A percentile compares a stretch with the other conserved stretches of the same genome.
Evolutionary conservation across 2,888 invertebrate species (phyloP).

Genomic region (Thecophora atra): DNA sequence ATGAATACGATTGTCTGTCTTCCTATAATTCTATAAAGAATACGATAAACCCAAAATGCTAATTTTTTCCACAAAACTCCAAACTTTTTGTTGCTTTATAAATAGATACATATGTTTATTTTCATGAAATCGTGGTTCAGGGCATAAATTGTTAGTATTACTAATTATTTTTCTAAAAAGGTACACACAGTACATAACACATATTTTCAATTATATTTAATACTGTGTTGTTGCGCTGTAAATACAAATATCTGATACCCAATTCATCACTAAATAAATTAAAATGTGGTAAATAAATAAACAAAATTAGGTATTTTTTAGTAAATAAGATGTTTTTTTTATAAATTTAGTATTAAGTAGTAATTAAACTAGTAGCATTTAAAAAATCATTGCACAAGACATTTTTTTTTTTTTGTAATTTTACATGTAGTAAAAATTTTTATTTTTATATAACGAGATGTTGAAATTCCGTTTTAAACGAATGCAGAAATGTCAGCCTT

Average conservation of each 20-base stretch:
- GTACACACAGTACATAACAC: background rate
- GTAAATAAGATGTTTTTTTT: slow-evolving; percentile 24
- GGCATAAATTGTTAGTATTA: background rate
- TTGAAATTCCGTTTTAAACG: background rate
- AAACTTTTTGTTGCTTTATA: background rate
- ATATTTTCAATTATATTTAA: background rate
- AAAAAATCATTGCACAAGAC: slow-evolving; percentile 29
- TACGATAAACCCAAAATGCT: slow-evolving; percentile 6
- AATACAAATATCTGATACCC: slow-evolving; percentile 17
- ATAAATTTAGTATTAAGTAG: slow-evolving; percentile 15
- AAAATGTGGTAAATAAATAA: slow-evolving; percentile 4
- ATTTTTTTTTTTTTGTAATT: slow-evolving; percentile 7
- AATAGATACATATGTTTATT: no score
- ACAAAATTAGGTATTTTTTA: slow-evolving; percentile 18
- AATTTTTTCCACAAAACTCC: background rate
- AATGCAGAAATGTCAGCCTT: slow-evolving; percentile 2
- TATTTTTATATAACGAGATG: slow-evolving; percentile 19
- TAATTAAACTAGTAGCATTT: slow-evolving; percentile 19
- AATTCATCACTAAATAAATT: background rate
- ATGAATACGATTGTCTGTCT: slow-evolving; percentile 19
- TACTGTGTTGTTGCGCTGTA: background rate
- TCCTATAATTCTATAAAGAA: background rate
- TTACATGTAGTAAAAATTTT: background rate
- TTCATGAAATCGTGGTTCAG: background rate
- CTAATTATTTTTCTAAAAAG: background rate